phyloP scores from a whole-genome alignment of 2,888 invertebrate species.

The Teleogryllus oceanicus region DNA sequence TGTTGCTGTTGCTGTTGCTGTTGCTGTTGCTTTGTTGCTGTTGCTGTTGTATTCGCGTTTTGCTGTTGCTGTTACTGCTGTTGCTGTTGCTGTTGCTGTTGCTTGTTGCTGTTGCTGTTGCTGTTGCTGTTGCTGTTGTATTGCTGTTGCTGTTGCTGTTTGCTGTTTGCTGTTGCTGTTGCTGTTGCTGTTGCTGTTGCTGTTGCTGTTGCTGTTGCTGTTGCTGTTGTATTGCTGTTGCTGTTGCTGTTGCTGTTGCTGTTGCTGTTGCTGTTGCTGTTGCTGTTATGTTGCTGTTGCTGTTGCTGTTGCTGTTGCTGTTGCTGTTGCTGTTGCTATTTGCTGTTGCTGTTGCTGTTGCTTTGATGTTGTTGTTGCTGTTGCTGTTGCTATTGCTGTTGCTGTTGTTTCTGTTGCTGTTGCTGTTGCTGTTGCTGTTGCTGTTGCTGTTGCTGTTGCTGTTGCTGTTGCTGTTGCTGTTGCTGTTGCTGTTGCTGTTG shows the following conservation, averaged over 20 bases:
- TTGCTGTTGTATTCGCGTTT: conserved; percentile 21
- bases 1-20: background rate
- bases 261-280: too few species aligned
- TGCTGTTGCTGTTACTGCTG: too few species aligned
- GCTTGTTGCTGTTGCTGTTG: conserved; percentile 42
- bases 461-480: conserved; percentile 3
- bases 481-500: conserved; percentile 18
- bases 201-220: conserved; percentile 27
- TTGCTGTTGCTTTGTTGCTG: too few species aligned
- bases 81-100: conserved; percentile 54
- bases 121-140: conserved; percentile 37
- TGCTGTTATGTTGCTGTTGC: too few species aligned
- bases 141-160: too few species aligned
- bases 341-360: too few species aligned
- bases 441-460: background rate
- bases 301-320: too few species aligned
- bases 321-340: too few species aligned
- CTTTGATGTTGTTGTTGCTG: conserved; percentile 20
- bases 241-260: too few species aligned
- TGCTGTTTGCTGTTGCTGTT: too few species aligned
- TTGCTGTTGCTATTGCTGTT: background rate
- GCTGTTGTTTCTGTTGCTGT: too few species aligned
- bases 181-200: conserved; percentile 35
- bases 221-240: background rate
- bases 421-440: background rate